phyloP scores from a whole-genome alignment of 2,888 invertebrate genomes.

The Tinea trinotella region DNA sequence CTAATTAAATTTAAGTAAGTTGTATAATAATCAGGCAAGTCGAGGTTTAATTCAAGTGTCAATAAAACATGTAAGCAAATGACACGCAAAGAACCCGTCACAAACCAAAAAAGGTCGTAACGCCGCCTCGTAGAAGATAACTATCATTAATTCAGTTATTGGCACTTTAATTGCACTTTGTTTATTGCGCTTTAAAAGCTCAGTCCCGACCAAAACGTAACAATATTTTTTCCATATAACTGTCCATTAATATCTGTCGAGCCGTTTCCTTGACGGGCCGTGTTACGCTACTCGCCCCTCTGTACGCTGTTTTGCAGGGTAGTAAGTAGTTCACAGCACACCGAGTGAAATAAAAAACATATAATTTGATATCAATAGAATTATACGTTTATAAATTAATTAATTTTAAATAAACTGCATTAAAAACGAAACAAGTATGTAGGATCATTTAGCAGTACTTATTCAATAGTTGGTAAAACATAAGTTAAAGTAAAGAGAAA shows the following conservation, averaged over 20 bases:
- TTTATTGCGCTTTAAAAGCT: slow-evolving; percentile 68
- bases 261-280: slow-evolving; percentile 67
- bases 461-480: too few species aligned
- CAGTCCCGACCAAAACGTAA: slow-evolving; percentile 60
- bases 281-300: slow-evolving; percentile 42
- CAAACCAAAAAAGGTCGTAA: too few species aligned
- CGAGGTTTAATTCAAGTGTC: too few species aligned
- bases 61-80: too few species aligned
- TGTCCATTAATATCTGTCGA: slow-evolving; percentile 79
- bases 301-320: slow-evolving; percentile 31
- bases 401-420: too few species aligned
- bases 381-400: neutral
- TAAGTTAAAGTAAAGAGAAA: too few species aligned
- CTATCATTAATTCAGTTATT: slow-evolving; percentile 60
- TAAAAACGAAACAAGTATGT: neutral
- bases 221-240: slow-evolving; percentile 76
- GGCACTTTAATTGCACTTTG: slow-evolving; percentile 67
- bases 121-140: slow-evolving; percentile 28
- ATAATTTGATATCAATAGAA: neutral
- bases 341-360: neutral
- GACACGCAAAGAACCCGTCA: too few species aligned
- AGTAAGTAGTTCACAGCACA: slow-evolving; percentile 6
- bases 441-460: too few species aligned
- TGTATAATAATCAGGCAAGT: too few species aligned
- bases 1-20: too few species aligned